phyloP scores from a whole-genome alignment of 1,140 invertebrate species.

The Reticulitermes speratus region DNA sequence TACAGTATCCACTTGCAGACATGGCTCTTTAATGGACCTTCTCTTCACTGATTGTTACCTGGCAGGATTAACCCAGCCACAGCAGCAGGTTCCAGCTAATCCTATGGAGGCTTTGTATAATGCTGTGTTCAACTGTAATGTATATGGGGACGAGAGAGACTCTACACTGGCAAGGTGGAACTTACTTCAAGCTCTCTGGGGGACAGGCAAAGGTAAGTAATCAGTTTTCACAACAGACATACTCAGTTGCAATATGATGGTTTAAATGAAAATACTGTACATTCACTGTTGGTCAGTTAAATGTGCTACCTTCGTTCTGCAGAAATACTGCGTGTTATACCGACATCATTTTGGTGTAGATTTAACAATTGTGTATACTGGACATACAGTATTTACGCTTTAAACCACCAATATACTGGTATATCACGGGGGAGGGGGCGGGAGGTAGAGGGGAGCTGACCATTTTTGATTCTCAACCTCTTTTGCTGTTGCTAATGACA shows the following conservation, averaged over 20 bases:
- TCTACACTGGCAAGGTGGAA: slow-evolving; percentile 91
- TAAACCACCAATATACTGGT: no score
- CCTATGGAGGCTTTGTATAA: slow-evolving; percentile 69
- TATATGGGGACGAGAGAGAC: slow-evolving; percentile 92
- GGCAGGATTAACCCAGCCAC: slow-evolving; percentile 48
- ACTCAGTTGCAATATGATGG: neutral
- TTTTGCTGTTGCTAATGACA: no score
- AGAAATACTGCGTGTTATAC: no score
- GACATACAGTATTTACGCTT: no score
- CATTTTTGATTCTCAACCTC: no score
- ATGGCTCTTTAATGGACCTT: neutral
- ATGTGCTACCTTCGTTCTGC: no score
- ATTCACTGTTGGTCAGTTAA: neutral
- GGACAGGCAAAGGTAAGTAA: slow-evolving; percentile 65
- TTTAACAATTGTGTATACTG: no score
- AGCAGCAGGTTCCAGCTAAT: slow-evolving; percentile 57
- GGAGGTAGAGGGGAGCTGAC: no score
- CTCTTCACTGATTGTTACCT: neutral
- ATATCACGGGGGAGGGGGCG: no score
- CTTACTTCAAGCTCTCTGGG: slow-evolving; percentile 91
- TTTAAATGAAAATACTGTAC: neutral
- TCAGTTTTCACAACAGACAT: neutral
- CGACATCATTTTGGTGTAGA: no score
- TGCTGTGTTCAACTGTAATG: slow-evolving; percentile 78
- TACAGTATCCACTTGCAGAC: no score